These are phyloP conservation scores for Bombyx huttoni DNA, from an alignment of 2,888 invertebrate genomes.

Conservation along the genomic window DNA sequence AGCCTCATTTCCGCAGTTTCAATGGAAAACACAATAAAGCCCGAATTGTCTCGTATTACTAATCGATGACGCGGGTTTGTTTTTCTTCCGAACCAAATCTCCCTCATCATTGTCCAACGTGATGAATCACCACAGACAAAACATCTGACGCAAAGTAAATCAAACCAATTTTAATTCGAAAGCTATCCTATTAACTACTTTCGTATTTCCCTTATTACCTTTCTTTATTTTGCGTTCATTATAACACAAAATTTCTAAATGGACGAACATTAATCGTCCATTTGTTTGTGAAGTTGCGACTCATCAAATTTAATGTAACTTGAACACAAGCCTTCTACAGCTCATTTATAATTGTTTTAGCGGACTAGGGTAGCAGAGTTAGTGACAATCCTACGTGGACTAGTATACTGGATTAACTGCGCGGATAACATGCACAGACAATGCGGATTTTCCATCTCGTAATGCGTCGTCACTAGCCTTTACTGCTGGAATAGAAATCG, in stretches of 20 bases:
- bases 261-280: constrained; percentile 25
- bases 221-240: constrained; percentile 36
- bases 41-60: constrained; percentile 51
- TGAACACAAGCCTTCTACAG: constrained; percentile 4
- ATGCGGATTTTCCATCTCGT: constrained; percentile 17
- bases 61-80: constrained; percentile 56
- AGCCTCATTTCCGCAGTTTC: constrained; percentile 14
- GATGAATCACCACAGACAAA: constrained; percentile 63
- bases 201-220: constrained; percentile 8
- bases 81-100: constrained; percentile 49
- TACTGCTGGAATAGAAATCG: constrained; percentile 33
- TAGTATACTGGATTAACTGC: background rate
- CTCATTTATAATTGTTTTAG: constrained; percentile 1
- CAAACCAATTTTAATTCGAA: constrained; percentile 35
- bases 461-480: constrained; percentile 32
- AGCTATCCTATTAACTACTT: constrained; percentile 38
- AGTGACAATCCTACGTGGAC: background rate
- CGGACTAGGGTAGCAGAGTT: background rate
- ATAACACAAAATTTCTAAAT: constrained; percentile 21
- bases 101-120: constrained; percentile 54
- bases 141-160: constrained; percentile 54
- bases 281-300: constrained; percentile 24
- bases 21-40: constrained; percentile 31
- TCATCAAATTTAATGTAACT: constrained; percentile 30
- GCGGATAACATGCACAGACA: too few species aligned